Evolutionary conservation across 2,888 invertebrate genomes (phyloP).

Genomic region (Patella depressa): DNA sequence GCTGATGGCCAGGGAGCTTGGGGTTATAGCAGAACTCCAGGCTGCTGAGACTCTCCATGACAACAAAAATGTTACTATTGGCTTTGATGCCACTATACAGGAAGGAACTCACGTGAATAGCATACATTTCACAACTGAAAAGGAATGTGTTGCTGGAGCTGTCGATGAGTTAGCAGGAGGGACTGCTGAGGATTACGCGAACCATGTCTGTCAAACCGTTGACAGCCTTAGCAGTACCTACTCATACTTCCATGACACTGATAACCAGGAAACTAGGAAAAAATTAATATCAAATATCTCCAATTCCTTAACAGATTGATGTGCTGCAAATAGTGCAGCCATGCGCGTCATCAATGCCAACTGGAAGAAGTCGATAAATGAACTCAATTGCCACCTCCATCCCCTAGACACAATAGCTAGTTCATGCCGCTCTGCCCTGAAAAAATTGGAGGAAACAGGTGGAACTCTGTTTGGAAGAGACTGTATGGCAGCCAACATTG

Average conservation of each 20-base stretch:
- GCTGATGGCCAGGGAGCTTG: no score
- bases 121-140: constrained; percentile 35
- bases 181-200: constrained; percentile 32
- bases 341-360: constrained; percentile 15
- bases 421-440: constrained; percentile 25
- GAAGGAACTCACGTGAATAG: constrained; percentile 27
- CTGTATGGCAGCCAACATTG: constrained; percentile 36
- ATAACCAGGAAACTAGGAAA: constrained; percentile 18
- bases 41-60: no score
- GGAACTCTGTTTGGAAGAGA: constrained; percentile 35
- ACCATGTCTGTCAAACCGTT: constrained; percentile 26
- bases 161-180: constrained; percentile 34
- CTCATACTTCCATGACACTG: constrained; percentile 14
- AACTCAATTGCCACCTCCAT: constrained; percentile 36
- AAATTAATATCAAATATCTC: constrained; percentile 25
- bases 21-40: no score
- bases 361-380: constrained; percentile 28
- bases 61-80: no score
- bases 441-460: constrained; percentile 11
- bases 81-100: no score
- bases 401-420: constrained; percentile 31
- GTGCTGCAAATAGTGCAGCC: constrained; percentile 29
- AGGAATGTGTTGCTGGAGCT: constrained; percentile 22
- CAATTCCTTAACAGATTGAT: constrained; percentile 34
- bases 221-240: constrained; percentile 21